phyloP scores from a whole-genome alignment of 2,113 vertebrate species.

The Calonectris borealis region DNA sequence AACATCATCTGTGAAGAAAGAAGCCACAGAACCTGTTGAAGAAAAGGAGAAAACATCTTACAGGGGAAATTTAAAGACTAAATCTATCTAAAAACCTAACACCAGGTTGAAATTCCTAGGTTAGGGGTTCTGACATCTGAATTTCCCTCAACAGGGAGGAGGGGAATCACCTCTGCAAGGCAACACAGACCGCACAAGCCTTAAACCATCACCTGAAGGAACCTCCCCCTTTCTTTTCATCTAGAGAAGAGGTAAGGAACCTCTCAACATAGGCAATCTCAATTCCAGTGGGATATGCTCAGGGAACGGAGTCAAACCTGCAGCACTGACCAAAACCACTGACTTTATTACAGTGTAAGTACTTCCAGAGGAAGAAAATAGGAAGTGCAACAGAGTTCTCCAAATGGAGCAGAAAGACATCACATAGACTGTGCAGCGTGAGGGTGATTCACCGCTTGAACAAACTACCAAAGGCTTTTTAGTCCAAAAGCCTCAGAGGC shows the following conservation, averaged over 20 bases:
- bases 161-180: not conserved
- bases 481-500: not conserved
- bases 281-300: not conserved
- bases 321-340: not conserved
- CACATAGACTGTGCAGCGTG: accelerated
- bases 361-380: not conserved
- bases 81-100: not conserved
- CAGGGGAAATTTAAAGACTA: not conserved
- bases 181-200: not conserved
- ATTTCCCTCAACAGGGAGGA: not conserved
- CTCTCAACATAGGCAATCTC: not conserved
- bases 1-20: not conserved
- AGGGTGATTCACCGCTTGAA: not conserved
- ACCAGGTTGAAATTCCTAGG: not conserved
- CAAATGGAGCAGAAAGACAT: not conserved
- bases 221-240: not conserved
- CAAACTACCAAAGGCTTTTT: not conserved
- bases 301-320: not conserved
- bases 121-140: not conserved
- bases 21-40: not conserved
- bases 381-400: not conserved
- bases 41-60: not conserved
- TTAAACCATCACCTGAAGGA: not conserved
- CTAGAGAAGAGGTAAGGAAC: not conserved
- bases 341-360: not conserved